Conservation (phyloP, 1,140 invertebrate species). For the Sitophilus oryzae region DNA sequence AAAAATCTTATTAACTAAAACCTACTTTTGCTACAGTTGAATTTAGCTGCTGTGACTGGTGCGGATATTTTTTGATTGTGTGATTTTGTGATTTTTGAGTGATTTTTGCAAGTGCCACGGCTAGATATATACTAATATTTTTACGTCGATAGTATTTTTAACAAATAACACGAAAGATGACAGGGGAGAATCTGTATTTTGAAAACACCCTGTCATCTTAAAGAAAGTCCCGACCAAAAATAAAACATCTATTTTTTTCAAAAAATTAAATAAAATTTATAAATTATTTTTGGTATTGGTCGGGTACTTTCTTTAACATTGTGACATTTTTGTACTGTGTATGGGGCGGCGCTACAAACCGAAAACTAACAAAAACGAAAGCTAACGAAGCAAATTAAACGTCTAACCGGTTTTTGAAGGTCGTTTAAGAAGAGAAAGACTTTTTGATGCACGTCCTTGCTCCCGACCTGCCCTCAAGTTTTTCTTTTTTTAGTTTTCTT, state of each 20-base stretch:
- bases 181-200: constrained; percentile 7
- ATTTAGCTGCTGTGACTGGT: no score
- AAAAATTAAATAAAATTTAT: constrained; percentile 1
- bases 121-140: constrained; percentile 15
- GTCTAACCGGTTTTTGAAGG: constrained; percentile 55
- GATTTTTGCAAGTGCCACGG: constrained; percentile 21
- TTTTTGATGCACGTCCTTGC: constrained; percentile 45
- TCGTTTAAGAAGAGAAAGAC: constrained; percentile 46
- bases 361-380: constrained; percentile 26
- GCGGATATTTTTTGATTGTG: constrained; percentile 23
- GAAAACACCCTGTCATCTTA: constrained; percentile 12
- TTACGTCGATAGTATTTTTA: constrained; percentile 13
- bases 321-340: constrained; percentile 68
- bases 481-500: constrained; percentile 42
- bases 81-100: constrained; percentile 28
- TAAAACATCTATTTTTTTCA: constrained; percentile 16
- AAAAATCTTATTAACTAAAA: not conserved
- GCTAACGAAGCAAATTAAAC: constrained; percentile 34
- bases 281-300: no score
- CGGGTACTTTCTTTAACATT: constrained; percentile 39
- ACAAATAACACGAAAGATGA: not conserved
- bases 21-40: not conserved
- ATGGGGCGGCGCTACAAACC: constrained; percentile 58
- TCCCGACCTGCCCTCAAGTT: constrained; percentile 40
- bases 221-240: not conserved